phyloP scores from a whole-genome alignment of 2,888 invertebrate species.

The Protodeltote pygarga region DNA sequence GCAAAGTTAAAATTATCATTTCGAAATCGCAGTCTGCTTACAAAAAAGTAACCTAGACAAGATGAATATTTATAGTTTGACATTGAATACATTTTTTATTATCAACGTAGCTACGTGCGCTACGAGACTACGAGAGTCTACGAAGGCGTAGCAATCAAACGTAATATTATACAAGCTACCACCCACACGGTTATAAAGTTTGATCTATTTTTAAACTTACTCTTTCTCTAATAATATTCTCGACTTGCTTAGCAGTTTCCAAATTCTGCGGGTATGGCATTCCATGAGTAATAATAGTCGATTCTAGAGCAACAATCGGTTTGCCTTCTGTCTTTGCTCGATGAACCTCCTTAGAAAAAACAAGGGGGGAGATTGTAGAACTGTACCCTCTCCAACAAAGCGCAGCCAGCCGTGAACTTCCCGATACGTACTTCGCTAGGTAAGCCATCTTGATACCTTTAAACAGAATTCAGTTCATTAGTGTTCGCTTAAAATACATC shows the following conservation, averaged over 20 bases:
- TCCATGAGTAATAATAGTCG: conserved; percentile 99
- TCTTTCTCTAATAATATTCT: conserved; percentile 90
- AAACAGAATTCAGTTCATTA: conserved; percentile 59
- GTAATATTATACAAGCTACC: neutral
- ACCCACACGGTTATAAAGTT: neutral
- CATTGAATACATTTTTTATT: conserved; percentile 6
- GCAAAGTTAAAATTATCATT: neutral
- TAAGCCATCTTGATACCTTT: conserved; percentile 67
- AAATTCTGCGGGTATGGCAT: conserved; percentile 98
- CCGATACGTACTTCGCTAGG: conserved; percentile 59
- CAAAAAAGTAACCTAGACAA: neutral
- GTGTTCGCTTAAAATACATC: conserved; percentile 46
- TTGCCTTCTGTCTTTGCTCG: conserved; percentile 87
- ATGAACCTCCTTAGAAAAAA: conserved; percentile 88
- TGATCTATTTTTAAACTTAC: conserved; percentile 73
- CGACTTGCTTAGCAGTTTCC: conserved; percentile 93
- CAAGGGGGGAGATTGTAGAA: conserved; percentile 54
- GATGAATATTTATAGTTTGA: conserved; percentile 1
- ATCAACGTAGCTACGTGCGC: conserved; percentile 13
- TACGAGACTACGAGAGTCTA: conserved; percentile 43
- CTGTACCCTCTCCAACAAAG: conserved; percentile 55
- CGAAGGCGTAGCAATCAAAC: conserved; percentile 18
- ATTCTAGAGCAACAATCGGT: conserved; percentile 97
- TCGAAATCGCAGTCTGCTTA: no score
- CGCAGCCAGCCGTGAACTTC: conserved; percentile 49